Conservation (phyloP, 23 tunicate genomes). For the Trididemnum clinides region DNA sequence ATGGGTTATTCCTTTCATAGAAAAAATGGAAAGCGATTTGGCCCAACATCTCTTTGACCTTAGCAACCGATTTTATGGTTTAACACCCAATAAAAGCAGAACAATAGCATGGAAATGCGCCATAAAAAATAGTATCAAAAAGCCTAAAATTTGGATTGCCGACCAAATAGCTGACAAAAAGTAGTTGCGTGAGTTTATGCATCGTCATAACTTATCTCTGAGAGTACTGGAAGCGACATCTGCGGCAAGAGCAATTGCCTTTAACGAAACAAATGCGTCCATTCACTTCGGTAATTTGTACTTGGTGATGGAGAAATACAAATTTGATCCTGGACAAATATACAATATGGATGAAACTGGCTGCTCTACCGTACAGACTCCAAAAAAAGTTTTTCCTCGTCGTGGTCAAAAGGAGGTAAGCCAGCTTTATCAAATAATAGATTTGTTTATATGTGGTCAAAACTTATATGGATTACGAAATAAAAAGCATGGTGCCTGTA, state of each 20-base stretch:
- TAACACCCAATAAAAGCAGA: neutral
- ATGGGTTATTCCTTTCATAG: neutral
- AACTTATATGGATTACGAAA: too few relatives aligned
- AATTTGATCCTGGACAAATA: neutral
- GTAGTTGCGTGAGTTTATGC: neutral
- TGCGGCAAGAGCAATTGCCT: neutral
- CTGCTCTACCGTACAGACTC: neutral
- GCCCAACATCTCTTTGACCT: neutral
- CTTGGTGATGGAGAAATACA: neutral
- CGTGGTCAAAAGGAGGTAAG: neutral
- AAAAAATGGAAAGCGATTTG: neutral
- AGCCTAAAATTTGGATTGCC: neutral
- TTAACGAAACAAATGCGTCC: neutral
- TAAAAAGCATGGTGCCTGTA: too few relatives aligned
- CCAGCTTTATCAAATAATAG: too few relatives aligned
- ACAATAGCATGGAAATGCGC: neutral
- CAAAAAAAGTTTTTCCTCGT: neutral
- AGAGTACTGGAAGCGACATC: neutral
- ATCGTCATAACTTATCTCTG: neutral
- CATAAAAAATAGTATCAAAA: neutral
- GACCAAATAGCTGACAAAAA: neutral
- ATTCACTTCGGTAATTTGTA: neutral
- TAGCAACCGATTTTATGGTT: neutral
- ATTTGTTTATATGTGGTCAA: too few relatives aligned
- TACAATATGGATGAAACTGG: conserved; percentile 12